These are phyloP conservation scores for Otolemur crassicaudatus DNA, from an alignment of 2,797 vertebrate genomes.

Conservation along the genomic window DNA sequence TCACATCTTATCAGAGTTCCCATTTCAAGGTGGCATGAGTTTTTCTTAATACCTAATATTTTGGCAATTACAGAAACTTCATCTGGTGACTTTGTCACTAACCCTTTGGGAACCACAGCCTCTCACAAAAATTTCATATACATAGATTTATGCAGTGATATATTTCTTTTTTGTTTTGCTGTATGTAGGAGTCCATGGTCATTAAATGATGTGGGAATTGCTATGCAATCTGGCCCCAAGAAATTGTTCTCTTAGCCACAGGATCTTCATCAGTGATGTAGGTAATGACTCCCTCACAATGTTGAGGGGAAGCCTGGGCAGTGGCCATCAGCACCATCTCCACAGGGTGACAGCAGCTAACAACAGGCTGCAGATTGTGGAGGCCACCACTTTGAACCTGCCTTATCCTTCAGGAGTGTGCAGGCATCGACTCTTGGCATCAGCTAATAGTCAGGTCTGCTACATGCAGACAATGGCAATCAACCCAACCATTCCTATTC, in stretches of 20 bases:
- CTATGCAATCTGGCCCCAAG: neutral
- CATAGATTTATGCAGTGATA: constrained; percentile 97
- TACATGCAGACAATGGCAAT: constrained; percentile 30
- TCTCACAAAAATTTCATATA: constrained; percentile 96
- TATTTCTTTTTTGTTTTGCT: constrained; percentile 93
- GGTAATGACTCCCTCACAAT: neutral
- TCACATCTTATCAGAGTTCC: constrained; percentile 54
- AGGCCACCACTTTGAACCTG: neutral
- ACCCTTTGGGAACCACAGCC: constrained; percentile 93
- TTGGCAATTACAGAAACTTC: constrained; percentile 95
- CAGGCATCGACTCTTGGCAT: neutral
- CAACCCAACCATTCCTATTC: constrained; percentile 28
- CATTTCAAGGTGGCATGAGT: constrained; percentile 39
- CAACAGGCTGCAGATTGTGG: neutral
- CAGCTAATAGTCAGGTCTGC: constrained; percentile 7
- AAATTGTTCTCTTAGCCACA: neutral
- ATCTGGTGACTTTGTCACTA: constrained; percentile 94
- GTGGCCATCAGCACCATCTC: neutral
- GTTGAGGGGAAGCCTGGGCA: neutral
- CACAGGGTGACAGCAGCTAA: neutral
- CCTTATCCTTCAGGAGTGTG: too few species aligned
- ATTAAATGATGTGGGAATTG: constrained; percentile 88
- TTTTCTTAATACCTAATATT: constrained; percentile 93
- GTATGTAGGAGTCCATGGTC: constrained; percentile 89
- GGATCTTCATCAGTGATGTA: neutral